phyloP scores from a whole-genome alignment of 1,140 invertebrate genomes.

The Plutomurus gul region DNA sequence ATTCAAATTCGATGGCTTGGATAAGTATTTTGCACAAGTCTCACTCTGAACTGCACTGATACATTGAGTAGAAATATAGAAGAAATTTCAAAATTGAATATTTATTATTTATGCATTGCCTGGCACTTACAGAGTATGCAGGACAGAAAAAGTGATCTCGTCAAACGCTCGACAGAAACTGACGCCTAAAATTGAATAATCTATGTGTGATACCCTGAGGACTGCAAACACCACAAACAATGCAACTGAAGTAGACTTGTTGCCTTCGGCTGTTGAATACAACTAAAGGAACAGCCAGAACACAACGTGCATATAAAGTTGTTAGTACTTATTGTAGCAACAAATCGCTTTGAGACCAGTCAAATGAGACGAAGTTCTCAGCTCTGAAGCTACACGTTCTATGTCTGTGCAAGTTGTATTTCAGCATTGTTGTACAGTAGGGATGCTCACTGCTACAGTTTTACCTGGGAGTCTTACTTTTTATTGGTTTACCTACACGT shows the following conservation, averaged over 20 bases:
- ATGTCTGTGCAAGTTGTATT: too few relatives aligned
- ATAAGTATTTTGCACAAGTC: neutral
- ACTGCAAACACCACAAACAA: conserved; percentile 13
- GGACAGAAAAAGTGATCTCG: neutral
- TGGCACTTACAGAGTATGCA: too few relatives aligned
- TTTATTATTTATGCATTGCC: neutral
- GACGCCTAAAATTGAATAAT: neutral
- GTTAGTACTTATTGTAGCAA: neutral
- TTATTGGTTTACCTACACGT: neutral
- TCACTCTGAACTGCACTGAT: too few relatives aligned
- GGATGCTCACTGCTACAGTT: conserved; percentile 24
- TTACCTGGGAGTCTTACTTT: neutral
- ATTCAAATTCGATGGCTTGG: neutral
- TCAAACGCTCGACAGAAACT: neutral
- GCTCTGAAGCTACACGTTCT: neutral
- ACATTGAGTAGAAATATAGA: too few relatives aligned
- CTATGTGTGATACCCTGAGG: neutral
- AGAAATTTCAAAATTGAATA: too few relatives aligned
- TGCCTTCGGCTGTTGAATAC: neutral
- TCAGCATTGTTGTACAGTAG: too few relatives aligned
- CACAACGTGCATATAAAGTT: conserved; percentile 21
- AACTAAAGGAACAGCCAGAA: neutral
- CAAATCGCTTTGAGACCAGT: neutral
- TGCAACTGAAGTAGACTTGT: neutral
- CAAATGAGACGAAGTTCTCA: neutral